Conservation (phyloP, 1,140 invertebrate genomes). For the Apis cerana region DNA sequence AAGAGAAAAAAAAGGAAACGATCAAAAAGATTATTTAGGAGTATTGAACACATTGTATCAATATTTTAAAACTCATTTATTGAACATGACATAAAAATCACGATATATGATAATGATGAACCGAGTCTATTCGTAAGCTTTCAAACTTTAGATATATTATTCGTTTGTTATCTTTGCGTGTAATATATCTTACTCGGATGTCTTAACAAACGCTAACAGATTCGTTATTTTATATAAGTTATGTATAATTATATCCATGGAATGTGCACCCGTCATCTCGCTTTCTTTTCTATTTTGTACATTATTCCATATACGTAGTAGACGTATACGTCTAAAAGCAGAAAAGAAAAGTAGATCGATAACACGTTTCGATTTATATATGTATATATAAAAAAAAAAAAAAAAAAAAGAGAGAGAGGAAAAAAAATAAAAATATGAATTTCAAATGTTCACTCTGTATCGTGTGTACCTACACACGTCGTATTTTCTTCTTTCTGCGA, state of each 20-base stretch:
- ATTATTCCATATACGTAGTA: not conserved
- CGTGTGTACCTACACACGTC: too few species aligned
- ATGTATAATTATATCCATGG: constrained; percentile 65
- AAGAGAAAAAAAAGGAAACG: not conserved
- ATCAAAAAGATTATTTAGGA: not conserved
- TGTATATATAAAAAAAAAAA: too few species aligned
- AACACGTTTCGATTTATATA: not conserved
- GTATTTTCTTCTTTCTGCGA: not conserved
- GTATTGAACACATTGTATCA: constrained; percentile 5
- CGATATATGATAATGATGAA: constrained; percentile 74
- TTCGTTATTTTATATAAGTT: constrained; percentile 61
- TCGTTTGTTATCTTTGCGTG: constrained; percentile 58
- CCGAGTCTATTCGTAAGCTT: constrained; percentile 66
- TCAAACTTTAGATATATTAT: constrained; percentile 65
- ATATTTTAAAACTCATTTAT: constrained; percentile 75
- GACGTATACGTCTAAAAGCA: not conserved
- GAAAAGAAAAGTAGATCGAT: not conserved
- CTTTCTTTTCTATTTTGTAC: constrained; percentile 31
- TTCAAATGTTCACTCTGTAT: not conserved
- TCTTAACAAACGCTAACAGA: constrained; percentile 73
- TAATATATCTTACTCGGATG: constrained; percentile 62
- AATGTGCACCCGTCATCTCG: constrained; percentile 68
- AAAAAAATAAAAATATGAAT: not conserved
- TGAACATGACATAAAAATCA: constrained; percentile 78
- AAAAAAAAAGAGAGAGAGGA: not conserved